phyloP scores from a whole-genome alignment of 2,888 invertebrate species.

The Arrhopalites spinosus region DNA sequence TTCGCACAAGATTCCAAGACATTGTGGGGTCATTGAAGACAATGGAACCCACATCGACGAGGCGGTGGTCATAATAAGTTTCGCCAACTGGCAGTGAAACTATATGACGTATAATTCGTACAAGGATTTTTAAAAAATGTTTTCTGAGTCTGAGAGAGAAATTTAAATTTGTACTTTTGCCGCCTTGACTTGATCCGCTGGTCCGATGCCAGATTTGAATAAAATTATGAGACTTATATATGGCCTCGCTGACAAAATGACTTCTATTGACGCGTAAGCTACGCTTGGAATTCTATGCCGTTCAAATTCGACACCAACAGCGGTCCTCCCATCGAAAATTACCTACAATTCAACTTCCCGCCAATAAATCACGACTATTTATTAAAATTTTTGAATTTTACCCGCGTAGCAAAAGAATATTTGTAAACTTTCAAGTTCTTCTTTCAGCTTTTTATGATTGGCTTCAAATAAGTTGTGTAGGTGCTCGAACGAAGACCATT shows the following conservation, averaged over 20 bases:
- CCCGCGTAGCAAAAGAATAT: not conserved
- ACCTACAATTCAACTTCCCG: not conserved
- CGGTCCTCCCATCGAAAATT: not conserved
- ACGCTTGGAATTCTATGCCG: not conserved
- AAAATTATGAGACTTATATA: not conserved
- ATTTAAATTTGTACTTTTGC: constrained; percentile 1
- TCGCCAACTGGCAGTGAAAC: not conserved
- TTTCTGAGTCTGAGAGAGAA: not conserved
- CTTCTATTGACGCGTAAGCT: not conserved
- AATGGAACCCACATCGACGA: not conserved
- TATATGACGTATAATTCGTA: not conserved
- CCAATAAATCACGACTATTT: too few relatives aligned
- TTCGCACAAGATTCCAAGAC: not conserved
- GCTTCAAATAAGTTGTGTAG: not conserved
- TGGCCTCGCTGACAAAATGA: not conserved
- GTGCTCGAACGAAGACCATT: not conserved
- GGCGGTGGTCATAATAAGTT: not conserved
- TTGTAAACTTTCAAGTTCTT: not conserved
- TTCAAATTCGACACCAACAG: not conserved
- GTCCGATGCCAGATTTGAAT: constrained; percentile 12
- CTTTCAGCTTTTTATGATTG: not conserved
- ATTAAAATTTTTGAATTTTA: too few relatives aligned
- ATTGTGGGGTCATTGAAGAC: not conserved
- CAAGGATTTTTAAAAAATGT: not conserved
- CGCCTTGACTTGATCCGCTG: not conserved